Conservation (phyloP, 1,140 invertebrate species). For the Calephelis virginiensis region DNA sequence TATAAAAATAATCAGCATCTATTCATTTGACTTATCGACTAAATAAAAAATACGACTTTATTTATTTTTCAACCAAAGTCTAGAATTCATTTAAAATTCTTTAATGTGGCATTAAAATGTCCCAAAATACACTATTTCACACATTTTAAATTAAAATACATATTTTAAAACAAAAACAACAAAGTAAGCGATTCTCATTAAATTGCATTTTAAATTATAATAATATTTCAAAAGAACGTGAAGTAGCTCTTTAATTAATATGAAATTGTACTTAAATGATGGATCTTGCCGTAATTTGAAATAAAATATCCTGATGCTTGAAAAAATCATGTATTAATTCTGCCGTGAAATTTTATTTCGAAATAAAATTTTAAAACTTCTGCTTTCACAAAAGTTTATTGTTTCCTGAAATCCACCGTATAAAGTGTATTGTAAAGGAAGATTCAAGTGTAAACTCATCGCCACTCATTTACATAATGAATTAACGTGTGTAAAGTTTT, state of each 20-base stretch:
- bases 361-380: slow-evolving; percentile 2
- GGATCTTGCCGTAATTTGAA: neutral
- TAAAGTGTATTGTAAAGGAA: slow-evolving; percentile 15
- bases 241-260: neutral
- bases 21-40: no score
- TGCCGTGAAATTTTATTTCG: neutral
- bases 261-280: neutral
- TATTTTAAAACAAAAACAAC: no score
- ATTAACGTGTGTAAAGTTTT: neutral
- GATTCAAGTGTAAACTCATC: slow-evolving; percentile 14
- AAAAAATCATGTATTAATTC: neutral
- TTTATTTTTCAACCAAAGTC: no score
- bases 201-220: no score
- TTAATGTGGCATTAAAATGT: no score
- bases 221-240: no score
- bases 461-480: slow-evolving; percentile 10
- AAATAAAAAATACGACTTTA: no score
- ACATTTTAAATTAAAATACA: no score
- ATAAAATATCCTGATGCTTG: neutral
- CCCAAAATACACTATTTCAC: no score
- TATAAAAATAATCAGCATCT: no score
- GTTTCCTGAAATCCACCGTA: slow-evolving; percentile 1
- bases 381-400: neutral
- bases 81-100: no score
- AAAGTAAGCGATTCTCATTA: no score